These are phyloP conservation scores for Marmota monax DNA, from an alignment of 2,113 vertebrate species.

Conservation along the genomic window DNA sequence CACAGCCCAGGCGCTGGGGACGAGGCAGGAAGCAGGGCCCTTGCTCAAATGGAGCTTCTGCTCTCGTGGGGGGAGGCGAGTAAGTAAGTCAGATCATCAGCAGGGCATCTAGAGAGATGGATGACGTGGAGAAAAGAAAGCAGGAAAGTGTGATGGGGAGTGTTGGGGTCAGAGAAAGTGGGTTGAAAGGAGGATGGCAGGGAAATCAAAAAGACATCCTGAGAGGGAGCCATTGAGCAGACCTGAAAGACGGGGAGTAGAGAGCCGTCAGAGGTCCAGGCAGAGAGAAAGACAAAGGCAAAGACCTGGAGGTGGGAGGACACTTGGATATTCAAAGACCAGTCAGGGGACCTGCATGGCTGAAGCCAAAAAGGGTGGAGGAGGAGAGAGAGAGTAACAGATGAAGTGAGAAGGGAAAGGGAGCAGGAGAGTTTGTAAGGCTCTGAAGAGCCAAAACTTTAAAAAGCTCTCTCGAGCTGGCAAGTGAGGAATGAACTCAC, in stretches of 20 bases:
- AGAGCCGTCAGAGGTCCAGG: not conserved
- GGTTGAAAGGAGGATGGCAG: no score
- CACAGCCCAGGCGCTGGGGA: not conserved
- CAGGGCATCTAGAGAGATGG: no score
- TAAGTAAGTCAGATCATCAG: no score
- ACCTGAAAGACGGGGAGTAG: not conserved
- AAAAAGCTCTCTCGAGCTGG: not conserved
- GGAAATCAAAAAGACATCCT: no score
- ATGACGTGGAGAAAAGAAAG: no score
- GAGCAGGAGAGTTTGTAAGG: not conserved
- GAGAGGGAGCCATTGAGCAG: not conserved
- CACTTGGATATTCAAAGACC: not conserved
- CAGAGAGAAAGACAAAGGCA: not conserved
- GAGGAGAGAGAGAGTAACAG: not conserved
- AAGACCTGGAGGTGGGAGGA: not conserved
- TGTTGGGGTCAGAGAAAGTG: no score
- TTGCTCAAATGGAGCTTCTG: fast-evolving
- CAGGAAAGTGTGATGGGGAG: no score
- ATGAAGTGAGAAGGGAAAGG: not conserved
- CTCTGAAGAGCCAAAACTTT: not conserved
- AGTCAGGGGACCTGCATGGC: no score
- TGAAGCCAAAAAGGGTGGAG: not conserved
- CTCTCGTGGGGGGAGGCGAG: no score
- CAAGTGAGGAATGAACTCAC: not conserved
- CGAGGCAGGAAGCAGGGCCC: not conserved